Percentiles rank a stretch among this genome's conserved stretches.
Evolutionary conservation across 2,888 invertebrate genomes (phyloP).

Genomic region (Rosalia funebris): DNA sequence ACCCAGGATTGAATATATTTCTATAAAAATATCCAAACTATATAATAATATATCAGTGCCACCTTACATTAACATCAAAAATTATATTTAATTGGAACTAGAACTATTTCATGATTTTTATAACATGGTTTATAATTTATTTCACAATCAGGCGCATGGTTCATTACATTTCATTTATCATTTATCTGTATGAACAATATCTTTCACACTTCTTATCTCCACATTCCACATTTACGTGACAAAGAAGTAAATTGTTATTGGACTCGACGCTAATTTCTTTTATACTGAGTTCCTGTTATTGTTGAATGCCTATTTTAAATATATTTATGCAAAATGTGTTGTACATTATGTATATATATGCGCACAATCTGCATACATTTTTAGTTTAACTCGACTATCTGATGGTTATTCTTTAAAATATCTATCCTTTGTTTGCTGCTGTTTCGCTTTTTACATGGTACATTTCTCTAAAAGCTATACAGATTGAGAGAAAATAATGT

Average conservation of each 20-base stretch:
- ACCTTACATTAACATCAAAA: too few species aligned
- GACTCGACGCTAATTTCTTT: constrained; percentile 20
- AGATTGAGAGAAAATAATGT: too few species aligned
- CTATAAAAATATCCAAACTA: too few species aligned
- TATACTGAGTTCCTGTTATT: constrained; percentile 15
- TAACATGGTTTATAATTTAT: too few species aligned
- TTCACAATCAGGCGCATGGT: too few species aligned
- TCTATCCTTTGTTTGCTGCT: not conserved
- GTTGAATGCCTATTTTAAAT: constrained; percentile 8
- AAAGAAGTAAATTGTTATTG: constrained; percentile 5
- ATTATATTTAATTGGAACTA: too few species aligned
- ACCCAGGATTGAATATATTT: too few species aligned
- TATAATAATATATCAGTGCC: too few species aligned
- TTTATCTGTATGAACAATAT: too few species aligned
- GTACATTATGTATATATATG: constrained; percentile 3
- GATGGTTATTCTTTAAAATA: not conserved
- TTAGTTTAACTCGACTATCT: not conserved
- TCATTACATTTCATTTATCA: too few species aligned
- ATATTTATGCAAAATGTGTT: constrained; percentile 17
- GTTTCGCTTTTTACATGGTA: not conserved
- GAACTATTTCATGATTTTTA: too few species aligned
- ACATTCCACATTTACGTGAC: constrained; percentile 2
- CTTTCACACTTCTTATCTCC: not conserved
- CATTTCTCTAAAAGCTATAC: too few species aligned
- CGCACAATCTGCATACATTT: constrained; percentile 16